A percentile compares a stretch with the other conserved stretches of the same genome.
Conservation (phyloP, 53 echinoderm and acorn worm genomes). For the Temnopleurus reevesii region DNA sequence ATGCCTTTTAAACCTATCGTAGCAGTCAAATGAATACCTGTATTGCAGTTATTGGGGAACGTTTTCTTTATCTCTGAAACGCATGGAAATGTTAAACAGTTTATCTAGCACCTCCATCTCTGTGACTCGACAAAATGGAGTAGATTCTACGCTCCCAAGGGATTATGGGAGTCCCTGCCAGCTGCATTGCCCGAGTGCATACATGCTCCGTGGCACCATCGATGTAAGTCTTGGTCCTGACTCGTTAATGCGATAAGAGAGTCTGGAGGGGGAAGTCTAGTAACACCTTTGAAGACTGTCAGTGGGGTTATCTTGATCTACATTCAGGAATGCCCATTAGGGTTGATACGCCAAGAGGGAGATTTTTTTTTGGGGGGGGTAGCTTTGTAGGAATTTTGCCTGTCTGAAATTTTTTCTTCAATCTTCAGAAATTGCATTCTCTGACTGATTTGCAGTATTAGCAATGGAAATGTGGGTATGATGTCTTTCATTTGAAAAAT, state of each 20-base stretch:
- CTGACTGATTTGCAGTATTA: no score
- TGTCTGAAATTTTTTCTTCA: no score
- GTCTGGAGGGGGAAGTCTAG: conserved; percentile 40
- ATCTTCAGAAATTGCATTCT: no score
- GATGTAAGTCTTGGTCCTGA: conserved; percentile 30
- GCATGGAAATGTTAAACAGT: conserved; percentile 56
- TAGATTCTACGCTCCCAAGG: conserved; percentile 36
- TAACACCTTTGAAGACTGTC: conserved; percentile 24
- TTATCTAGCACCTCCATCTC: conserved; percentile 49
- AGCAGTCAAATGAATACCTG: conserved; percentile 12
- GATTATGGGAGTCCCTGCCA: neutral
- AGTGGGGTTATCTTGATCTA: conserved; percentile 29
- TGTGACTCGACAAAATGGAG: conserved; percentile 52
- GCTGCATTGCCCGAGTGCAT: neutral
- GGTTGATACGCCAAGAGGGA: conserved; percentile 17
- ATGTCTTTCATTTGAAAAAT: no score
- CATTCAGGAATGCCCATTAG: conserved; percentile 51
- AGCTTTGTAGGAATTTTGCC: neutral
- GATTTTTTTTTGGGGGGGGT: neutral
- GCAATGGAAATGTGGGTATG: no score
- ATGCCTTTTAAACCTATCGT: neutral
- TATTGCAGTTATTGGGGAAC: neutral
- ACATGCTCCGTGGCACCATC: neutral
- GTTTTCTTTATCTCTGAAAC: conserved; percentile 45
- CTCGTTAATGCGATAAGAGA: conserved; percentile 36